These are phyloP conservation scores for Atrichornis clamosus DNA, from an alignment of 2,113 vertebrate genomes.

Conservation along the genomic window DNA sequence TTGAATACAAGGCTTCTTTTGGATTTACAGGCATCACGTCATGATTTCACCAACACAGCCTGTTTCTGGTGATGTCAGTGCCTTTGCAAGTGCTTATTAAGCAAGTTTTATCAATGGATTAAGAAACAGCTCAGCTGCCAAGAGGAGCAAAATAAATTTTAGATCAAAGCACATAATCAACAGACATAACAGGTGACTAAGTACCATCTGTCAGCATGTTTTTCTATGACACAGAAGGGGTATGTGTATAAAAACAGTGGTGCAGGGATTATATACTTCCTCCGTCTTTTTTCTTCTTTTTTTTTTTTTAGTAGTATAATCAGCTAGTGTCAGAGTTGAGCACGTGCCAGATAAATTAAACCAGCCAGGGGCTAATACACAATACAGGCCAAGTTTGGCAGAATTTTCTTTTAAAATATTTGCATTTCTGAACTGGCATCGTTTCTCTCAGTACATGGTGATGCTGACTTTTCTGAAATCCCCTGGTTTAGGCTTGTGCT, in stretches of 20 bases:
- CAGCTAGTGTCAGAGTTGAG: background rate
- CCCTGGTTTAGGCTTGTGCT: background rate
- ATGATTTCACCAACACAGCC: background rate
- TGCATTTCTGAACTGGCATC: background rate
- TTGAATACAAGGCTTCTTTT: background rate
- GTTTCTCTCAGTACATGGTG: background rate
- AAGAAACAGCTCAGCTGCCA: slow-evolving; percentile 21
- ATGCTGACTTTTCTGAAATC: background rate
- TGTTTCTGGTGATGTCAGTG: background rate
- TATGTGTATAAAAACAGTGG: background rate
- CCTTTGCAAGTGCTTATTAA: slow-evolving; percentile 26
- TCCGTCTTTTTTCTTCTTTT: background rate
- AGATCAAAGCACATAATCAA: slow-evolving; percentile 40
- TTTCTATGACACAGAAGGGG: background rate
- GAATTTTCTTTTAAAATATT: background rate
- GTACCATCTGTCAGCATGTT: background rate
- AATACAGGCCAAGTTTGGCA: background rate
- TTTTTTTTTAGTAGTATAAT: background rate
- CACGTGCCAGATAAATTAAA: background rate
- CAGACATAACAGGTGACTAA: slow-evolving; percentile 30
- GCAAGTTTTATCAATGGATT: slow-evolving; percentile 48
- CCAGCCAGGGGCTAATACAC: background rate
- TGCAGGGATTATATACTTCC: background rate
- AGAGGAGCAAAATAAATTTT: slow-evolving; percentile 21
- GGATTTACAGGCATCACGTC: background rate